Evolutionary conservation across 2,888 invertebrate genomes (phyloP), one percentile per base, ranked within the genome.

Genomic region (Mycalesis mineus): DNA sequence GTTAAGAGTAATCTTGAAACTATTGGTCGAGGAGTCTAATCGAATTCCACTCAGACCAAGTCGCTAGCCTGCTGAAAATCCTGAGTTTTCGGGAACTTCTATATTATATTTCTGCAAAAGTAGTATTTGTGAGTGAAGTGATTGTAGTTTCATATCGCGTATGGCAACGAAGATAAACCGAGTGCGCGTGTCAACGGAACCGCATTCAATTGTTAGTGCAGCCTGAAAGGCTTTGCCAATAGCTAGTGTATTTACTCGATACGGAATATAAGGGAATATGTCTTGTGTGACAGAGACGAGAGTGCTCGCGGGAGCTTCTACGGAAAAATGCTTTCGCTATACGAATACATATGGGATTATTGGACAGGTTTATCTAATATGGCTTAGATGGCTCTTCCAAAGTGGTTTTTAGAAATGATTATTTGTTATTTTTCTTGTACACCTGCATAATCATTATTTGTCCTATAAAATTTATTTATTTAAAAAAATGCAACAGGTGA

Each of bases 171-270:
- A 31, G 58, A 62, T 60, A 62, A 65, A 58, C 56, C 58, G 59
- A 58, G 54, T 55, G 55, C 52, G 40, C 49, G 55, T 61, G 60
- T 60, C 58, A 54, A 9, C 42, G 41, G 41, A 57, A 50, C 55
- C 55, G 54, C 61, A 60, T 57, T 63, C 58, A 62, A 60, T 60
- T 17, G 55, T 13, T 29, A 51, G 41, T 61, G 42, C 57, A 57
- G 45, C n/a, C 39, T 54, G 48, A 51, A 49, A 49, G 42, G 39
- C 53, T 57, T 58, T 55, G 47, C 63, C 61, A 63, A 63, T 59
- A 49, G 37, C 48, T 40, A 58, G 59, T 60, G 57, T 59, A 52
- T 52, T 52, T 22, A 41, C 52, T 41, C 52, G 42, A 52, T 52
- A 52, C 31, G 8, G 28, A 44, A 29, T 52, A 56, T 56, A 53